Percentiles rank a stretch among this genome's conserved stretches.
These are phyloP conservation scores for Gavialis gangeticus DNA, from an alignment of 2,113 vertebrate species.

Conservation along the genomic window DNA sequence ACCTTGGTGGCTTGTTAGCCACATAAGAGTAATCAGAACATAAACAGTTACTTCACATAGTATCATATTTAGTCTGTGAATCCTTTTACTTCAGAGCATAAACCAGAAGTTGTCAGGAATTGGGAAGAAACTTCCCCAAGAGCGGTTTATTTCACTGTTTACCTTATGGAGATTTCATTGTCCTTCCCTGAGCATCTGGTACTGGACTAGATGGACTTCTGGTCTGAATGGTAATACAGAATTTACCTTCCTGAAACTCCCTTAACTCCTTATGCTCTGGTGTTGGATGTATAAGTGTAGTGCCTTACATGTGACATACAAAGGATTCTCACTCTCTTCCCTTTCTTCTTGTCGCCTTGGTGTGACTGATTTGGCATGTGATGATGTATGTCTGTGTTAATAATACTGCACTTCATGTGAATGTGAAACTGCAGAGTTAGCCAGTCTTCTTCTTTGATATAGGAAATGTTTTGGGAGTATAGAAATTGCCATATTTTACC, in stretches of 20 bases:
- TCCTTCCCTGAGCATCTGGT: accelerated
- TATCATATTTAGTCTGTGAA: background rate
- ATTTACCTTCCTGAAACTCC: background rate
- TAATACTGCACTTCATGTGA: background rate
- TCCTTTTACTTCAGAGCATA: background rate
- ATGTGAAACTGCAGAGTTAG: background rate
- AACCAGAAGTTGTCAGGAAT: background rate
- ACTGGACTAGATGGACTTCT: background rate
- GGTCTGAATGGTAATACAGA: background rate
- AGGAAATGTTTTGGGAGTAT: background rate
- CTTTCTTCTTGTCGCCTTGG: background rate
- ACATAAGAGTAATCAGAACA: background rate
- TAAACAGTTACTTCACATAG: background rate
- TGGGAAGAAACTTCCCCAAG: background rate
- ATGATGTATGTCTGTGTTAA: background rate
- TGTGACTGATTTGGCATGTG: background rate
- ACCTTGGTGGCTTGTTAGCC: background rate
- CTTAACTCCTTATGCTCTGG: background rate
- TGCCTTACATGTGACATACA: background rate
- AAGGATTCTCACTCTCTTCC: background rate
- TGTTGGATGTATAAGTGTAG: accelerated
- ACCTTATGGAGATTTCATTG: accelerated
- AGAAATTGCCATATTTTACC: background rate
- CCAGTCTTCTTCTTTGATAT: accelerated
- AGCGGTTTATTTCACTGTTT: background rate